A percentile compares a stretch with the other conserved stretches of the same genome.
phyloP scores from a whole-genome alignment of 2,888 invertebrate genomes.

The Erebia aethiops region DNA sequence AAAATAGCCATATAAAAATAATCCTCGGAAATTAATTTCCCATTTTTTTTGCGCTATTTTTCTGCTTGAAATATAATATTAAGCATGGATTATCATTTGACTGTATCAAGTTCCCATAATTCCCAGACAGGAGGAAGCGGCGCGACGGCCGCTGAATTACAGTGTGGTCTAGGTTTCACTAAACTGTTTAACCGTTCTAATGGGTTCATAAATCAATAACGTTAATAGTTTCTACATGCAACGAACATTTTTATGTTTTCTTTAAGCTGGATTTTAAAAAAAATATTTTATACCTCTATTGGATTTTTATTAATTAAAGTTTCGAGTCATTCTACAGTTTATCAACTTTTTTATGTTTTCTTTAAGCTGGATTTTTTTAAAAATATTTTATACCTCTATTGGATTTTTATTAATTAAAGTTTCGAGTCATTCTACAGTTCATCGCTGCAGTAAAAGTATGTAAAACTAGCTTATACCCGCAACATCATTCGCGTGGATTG shows the following conservation, averaged over 20 bases:
- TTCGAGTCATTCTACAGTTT: too few species aligned
- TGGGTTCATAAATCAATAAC: slow-evolving; percentile 43
- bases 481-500: too few species aligned
- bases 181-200: slow-evolving; percentile 36
- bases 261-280: not conserved
- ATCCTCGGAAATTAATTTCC: not conserved
- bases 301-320: too few species aligned
- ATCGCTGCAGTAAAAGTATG: too few species aligned
- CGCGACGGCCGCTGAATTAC: slow-evolving; percentile 39
- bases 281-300: not conserved
- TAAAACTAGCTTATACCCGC: too few species aligned
- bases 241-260: not conserved
- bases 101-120: slow-evolving; percentile 43
- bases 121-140: slow-evolving; percentile 43
- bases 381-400: too few species aligned
- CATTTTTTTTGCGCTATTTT: not conserved
- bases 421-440: too few species aligned
- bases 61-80: slow-evolving; percentile 35
- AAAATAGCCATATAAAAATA: not conserved
- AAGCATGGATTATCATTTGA: slow-evolving; percentile 33
- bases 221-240: not conserved
- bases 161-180: slow-evolving; percentile 42
- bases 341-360: too few species aligned
- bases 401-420: too few species aligned
- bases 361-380: too few species aligned